These are phyloP conservation scores for Drosophila siamana DNA, from an alignment of 2,888 invertebrate species.

Conservation along the genomic window DNA sequence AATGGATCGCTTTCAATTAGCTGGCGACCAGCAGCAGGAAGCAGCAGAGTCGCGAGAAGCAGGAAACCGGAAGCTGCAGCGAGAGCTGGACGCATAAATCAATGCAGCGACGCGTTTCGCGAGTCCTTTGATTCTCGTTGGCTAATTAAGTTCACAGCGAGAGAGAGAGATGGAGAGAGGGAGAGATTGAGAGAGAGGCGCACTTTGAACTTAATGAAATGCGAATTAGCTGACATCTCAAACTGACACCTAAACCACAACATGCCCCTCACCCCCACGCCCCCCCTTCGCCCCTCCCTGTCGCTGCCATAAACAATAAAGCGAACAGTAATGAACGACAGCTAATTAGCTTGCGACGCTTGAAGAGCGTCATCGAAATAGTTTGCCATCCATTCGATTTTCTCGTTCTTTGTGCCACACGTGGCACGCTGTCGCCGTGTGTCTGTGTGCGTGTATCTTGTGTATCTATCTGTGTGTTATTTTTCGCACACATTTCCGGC, in stretches of 20 bases:
- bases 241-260: conserved; percentile 12
- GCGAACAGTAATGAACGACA: conserved; percentile 29
- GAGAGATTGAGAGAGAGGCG: conserved; percentile 1
- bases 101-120: conserved; percentile 18
- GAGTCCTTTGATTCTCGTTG: not conserved
- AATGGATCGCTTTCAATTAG: conserved; percentile 55
- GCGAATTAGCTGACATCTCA: conserved; percentile 65
- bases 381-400: not conserved
- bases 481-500: conserved; percentile 60
- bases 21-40: conserved; percentile 12
- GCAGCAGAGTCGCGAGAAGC: not conserved
- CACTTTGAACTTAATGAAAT: conserved; percentile 65
- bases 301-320: conserved; percentile 26
- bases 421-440: conserved; percentile 17
- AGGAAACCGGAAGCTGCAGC: conserved; percentile 31
- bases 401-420: conserved; percentile 14
- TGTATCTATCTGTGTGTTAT: conserved; percentile 12
- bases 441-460: not conserved
- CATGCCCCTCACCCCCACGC: not conserved
- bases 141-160: conserved; percentile 49
- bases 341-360: conserved; percentile 45
- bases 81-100: conserved; percentile 39
- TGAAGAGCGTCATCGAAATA: not conserved
- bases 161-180: not conserved
- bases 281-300: not conserved